phyloP scores from a whole-genome alignment of 2,113 vertebrate species.

The Nansenia antarctica region DNA sequence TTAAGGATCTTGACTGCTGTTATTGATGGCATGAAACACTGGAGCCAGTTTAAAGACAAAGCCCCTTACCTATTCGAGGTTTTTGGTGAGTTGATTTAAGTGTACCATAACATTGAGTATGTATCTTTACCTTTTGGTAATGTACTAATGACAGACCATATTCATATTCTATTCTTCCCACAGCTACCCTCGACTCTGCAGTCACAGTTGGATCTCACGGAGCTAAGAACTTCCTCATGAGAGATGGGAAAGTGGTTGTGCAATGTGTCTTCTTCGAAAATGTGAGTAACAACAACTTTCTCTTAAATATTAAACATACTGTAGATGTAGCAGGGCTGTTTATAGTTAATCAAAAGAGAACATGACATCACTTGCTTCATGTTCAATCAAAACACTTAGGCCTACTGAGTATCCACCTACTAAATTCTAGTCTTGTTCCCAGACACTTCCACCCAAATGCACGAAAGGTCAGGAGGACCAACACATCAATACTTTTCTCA shows the following conservation, averaged over 20 bases:
- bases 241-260: conserved; percentile 83
- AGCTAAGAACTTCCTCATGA: conserved; percentile 91
- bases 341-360: neutral
- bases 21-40: conserved; percentile 90
- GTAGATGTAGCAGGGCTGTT: neutral
- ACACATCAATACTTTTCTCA: too few relatives aligned
- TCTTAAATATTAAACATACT: neutral
- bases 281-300: conserved; percentile 74
- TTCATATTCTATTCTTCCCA: conserved; percentile 21
- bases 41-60: conserved; percentile 84
- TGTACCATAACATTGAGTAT: neutral
- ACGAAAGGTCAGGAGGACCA: too few relatives aligned
- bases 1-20: conserved; percentile 87
- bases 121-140: neutral
- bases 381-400: too few relatives aligned
- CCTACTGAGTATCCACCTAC: too few relatives aligned
- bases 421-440: too few relatives aligned
- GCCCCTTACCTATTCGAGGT: conserved; percentile 86
- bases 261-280: conserved; percentile 93
- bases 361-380: neutral
- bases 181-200: conserved; percentile 91
- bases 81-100: conserved; percentile 78
- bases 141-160: neutral
- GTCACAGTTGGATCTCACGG: conserved; percentile 82
- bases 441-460: too few relatives aligned